Percentiles rank a stretch among this genome's conserved stretches.
Evolutionary conservation across 2,113 vertebrate genomes (phyloP).

Genomic region (Hipposideros armiger): DNA sequence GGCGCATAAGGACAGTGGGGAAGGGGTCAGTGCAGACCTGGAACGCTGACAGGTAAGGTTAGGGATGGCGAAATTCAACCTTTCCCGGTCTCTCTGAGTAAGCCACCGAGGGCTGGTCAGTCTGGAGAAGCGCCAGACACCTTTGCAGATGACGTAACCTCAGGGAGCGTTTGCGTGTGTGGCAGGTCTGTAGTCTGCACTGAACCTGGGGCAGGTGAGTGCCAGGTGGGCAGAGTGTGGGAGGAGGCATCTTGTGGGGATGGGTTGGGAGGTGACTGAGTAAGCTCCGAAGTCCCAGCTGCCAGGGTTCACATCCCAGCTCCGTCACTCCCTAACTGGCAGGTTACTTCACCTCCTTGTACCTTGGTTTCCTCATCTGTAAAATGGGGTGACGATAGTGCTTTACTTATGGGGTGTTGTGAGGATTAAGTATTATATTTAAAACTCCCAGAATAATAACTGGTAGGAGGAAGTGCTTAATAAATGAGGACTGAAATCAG

Average conservation of each 20-base stretch:
- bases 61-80: fast-evolving
- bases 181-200: background rate
- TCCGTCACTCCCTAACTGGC: background rate
- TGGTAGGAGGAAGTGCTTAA: background rate
- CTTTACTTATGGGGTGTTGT: background rate
- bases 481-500: background rate
- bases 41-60: background rate
- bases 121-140: background rate
- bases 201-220: no score
- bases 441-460: background rate
- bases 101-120: background rate
- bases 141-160: background rate
- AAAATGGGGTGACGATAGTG: background rate
- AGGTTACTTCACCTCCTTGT: background rate
- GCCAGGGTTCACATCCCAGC: background rate
- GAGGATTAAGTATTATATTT: background rate
- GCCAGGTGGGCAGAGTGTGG: background rate
- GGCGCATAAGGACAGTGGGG: background rate
- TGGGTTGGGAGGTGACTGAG: background rate
- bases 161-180: fast-evolving
- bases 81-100: background rate
- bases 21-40: background rate
- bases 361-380: slow-evolving; percentile 25
- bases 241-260: no score
- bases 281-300: background rate